Evolutionary conservation across 92 coral and sea anemone species (phyloP).

Genomic region (Scolanthus callimorphus): DNA sequence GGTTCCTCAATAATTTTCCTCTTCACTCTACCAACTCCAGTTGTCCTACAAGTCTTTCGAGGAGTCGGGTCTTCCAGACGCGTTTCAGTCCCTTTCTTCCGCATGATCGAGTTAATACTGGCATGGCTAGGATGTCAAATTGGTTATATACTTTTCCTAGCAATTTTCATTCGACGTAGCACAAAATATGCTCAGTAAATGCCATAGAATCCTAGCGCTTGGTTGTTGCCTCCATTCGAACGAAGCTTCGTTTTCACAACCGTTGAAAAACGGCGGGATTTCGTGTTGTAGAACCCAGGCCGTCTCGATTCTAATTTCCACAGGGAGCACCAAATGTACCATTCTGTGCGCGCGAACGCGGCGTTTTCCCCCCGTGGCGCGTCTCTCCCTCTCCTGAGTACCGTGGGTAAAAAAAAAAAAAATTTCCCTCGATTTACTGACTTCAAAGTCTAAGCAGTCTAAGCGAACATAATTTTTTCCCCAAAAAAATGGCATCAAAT

Average conservation of each 20-base stretch:
- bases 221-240: constrained; percentile 16
- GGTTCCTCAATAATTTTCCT: constrained; percentile 48
- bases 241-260: too few species aligned
- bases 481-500: too few species aligned
- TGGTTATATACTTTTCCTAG: not conserved
- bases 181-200: not conserved
- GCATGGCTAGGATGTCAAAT: constrained; percentile 41
- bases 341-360: too few species aligned
- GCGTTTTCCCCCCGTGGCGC: too few species aligned
- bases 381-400: too few species aligned
- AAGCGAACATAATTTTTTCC: too few species aligned
- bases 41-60: constrained; percentile 21
- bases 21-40: too few species aligned
- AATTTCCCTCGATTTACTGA: too few species aligned
- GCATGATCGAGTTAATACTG: constrained; percentile 70
- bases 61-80: constrained; percentile 82
- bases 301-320: too few species aligned
- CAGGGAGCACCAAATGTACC: too few species aligned
- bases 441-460: too few species aligned
- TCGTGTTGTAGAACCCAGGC: constrained; percentile 12
- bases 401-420: too few species aligned
- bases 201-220: not conserved
- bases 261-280: constrained; percentile 31
- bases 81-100: constrained; percentile 42
- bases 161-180: not conserved